Evolutionary conservation across 2,888 invertebrate genomes (phyloP), one percentile per base, ranked within the genome.

Genomic region (Ellobium chinense): DNA sequence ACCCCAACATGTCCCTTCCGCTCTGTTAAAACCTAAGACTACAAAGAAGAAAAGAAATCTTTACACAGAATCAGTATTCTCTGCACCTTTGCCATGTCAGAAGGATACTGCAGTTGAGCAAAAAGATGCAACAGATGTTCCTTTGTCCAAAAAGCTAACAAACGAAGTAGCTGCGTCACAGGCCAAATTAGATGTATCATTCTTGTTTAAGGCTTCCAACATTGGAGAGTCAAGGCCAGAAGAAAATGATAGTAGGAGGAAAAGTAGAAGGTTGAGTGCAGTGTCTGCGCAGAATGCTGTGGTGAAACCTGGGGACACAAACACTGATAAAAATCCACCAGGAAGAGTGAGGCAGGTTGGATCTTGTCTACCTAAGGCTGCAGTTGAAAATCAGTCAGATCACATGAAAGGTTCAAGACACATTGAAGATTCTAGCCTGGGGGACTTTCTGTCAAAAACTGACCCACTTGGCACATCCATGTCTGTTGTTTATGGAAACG

Each of bases 401-500:
- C 9, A 46, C 18, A 18, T 18, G 46, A 46, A 46, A 46, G 46
- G 9, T 12, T 12, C 9, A 7, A 46, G 18, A 18, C 46, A 46
- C 7, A 46, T 7, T 12, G 18, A 7, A 46, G 18, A 12, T 46
- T 46, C 46, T 46, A 46, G 46, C 29, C 46, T 46, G 18, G 54
- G 56, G 56, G 76, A 66, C 18, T 66, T 54, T 21, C 27, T 77
- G 39, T 58, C 34, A 27, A 68, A 39, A 27, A 65, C 24, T 77
- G 66, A 78, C 4, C 27, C 70, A 14, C 34, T 80, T 31, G 37
- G 60, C 2, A 58, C 56, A 27, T 80, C 80, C 1, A 80, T 80
- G 80, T 80, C 80, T 12, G 31, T 80, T 5, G 12, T 54, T 31
- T 80, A 80, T 62, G 69, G 37, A 21, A 39, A 31, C 39, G 80